Evolutionary conservation across 2,888 invertebrate species (phyloP).

Genomic region (Mesorhabditis spiculigera): DNA sequence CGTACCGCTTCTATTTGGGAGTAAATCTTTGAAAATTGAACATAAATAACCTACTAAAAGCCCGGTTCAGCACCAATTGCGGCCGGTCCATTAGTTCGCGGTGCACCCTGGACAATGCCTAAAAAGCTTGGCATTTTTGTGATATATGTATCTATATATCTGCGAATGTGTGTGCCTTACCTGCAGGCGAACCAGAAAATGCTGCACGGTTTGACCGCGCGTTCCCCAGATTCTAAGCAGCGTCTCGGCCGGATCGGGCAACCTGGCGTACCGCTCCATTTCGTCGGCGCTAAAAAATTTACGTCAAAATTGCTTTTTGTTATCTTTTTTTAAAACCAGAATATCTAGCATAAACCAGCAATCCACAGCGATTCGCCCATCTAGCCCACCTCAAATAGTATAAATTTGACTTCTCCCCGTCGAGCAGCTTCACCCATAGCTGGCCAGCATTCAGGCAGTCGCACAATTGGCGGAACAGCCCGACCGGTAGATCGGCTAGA

Average conservation of each 20-base stretch:
- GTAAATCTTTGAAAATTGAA: neutral
- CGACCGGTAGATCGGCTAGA: slow-evolving; percentile 43
- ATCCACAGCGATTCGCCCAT: too few relatives aligned
- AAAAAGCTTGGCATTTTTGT: neutral
- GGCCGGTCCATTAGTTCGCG: slow-evolving; percentile 12
- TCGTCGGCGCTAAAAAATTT: slow-evolving; percentile 33
- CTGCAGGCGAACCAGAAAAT: slow-evolving; percentile 34
- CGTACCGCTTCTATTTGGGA: neutral
- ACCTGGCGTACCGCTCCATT: slow-evolving; percentile 23
- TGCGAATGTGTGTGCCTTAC: neutral
- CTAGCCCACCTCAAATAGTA: slow-evolving; percentile 38
- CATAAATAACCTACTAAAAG: slow-evolving; percentile 24
- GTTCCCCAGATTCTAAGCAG: slow-evolving; percentile 57
- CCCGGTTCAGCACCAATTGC: slow-evolving; percentile 23
- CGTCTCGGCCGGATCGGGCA: slow-evolving; percentile 49
- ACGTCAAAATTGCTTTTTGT: neutral
- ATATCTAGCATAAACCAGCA: slow-evolving; percentile 9
- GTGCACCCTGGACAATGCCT: slow-evolving; percentile 7
- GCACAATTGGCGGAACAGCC: slow-evolving; percentile 30
- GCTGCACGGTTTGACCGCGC: slow-evolving; percentile 58
- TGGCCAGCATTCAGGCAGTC: slow-evolving; percentile 31
- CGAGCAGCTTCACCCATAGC: slow-evolving; percentile 46
- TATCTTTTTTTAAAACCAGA: slow-evolving; percentile 1
- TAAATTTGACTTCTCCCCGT: slow-evolving; percentile 30
- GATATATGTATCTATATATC: neutral